Percentiles rank a stretch among this genome's conserved stretches.
Conservation (phyloP, 2,888 invertebrate genomes). For the Tanaodytes sp. region DNA sequence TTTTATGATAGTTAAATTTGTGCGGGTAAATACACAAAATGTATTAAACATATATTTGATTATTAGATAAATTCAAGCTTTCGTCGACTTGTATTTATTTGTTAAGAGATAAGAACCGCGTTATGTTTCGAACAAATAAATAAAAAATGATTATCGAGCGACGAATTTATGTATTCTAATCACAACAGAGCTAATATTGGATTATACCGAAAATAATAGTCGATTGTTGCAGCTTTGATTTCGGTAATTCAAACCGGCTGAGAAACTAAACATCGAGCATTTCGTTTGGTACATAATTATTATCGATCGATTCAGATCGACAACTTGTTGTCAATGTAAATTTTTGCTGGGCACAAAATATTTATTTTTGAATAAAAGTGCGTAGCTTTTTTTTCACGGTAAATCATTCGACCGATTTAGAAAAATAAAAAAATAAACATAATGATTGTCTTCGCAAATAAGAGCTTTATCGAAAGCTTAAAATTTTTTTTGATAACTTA, state of each 20-base stretch:
- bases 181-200: slow-evolving; percentile 38
- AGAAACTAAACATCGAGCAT: too few relatives aligned
- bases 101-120: slow-evolving; percentile 23
- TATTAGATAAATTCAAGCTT: slow-evolving; percentile 14
- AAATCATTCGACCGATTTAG: too few relatives aligned
- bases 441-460: too few relatives aligned
- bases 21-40: slow-evolving; percentile 2
- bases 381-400: too few relatives aligned
- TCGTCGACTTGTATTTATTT: slow-evolving; percentile 15
- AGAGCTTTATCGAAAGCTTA: too few relatives aligned
- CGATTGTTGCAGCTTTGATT: slow-evolving; percentile 28
- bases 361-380: too few relatives aligned
- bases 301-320: too few relatives aligned
- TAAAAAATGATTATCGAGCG: slow-evolving; percentile 26
- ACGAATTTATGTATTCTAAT: slow-evolving; percentile 31
- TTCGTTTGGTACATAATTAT: too few relatives aligned
- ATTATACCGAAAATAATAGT: slow-evolving; percentile 31
- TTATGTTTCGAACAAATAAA: slow-evolving; percentile 34
- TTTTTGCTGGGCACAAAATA: too few relatives aligned
- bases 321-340: too few relatives aligned
- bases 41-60: slow-evolving; percentile 17
- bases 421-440: too few relatives aligned
- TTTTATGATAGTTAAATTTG: slow-evolving; percentile 2
- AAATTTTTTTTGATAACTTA: slow-evolving; percentile 31
- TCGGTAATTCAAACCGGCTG: too few relatives aligned